phyloP scores from a whole-genome alignment of 1,140 invertebrate species.

The Acromyrmex heyeri region DNA sequence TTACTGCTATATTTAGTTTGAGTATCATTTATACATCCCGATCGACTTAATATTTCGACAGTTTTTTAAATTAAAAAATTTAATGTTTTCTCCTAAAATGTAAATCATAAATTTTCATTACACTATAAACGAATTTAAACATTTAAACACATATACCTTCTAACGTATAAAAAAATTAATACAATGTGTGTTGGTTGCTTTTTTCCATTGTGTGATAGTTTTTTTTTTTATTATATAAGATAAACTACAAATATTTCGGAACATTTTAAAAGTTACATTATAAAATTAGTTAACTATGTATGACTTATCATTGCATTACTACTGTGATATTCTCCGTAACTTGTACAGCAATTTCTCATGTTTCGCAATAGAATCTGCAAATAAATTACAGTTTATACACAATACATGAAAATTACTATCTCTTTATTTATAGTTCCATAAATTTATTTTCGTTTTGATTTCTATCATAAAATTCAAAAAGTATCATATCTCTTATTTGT shows the following conservation, averaged over 20 bases:
- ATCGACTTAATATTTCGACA: not conserved
- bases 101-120: slow-evolving; percentile 1
- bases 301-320: slow-evolving; percentile 30
- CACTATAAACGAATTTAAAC: not conserved
- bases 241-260: slow-evolving; percentile 6
- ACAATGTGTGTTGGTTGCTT: not conserved
- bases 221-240: slow-evolving; percentile 4
- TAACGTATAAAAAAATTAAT: too few species aligned
- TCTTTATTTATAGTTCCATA: slow-evolving; percentile 25
- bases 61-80: not conserved
- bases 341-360: slow-evolving; percentile 39
- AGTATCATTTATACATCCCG: not conserved
- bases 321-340: slow-evolving; percentile 51
- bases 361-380: slow-evolving; percentile 36
- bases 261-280: slow-evolving; percentile 1
- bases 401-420: slow-evolving; percentile 31
- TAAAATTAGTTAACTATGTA: slow-evolving; percentile 19
- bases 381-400: slow-evolving; percentile 48
- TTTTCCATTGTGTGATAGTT: slow-evolving; percentile 3
- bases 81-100: not conserved
- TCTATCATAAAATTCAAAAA: slow-evolving; percentile 34
- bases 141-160: not conserved
- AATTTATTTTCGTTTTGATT: slow-evolving; percentile 42
- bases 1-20: not conserved
- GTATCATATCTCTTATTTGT: slow-evolving; percentile 17